Percentiles rank a stretch among this genome's conserved stretches.
These are phyloP conservation scores for Aquatica leii DNA, from an alignment of 2,888 invertebrate genomes.

Conservation along the genomic window DNA sequence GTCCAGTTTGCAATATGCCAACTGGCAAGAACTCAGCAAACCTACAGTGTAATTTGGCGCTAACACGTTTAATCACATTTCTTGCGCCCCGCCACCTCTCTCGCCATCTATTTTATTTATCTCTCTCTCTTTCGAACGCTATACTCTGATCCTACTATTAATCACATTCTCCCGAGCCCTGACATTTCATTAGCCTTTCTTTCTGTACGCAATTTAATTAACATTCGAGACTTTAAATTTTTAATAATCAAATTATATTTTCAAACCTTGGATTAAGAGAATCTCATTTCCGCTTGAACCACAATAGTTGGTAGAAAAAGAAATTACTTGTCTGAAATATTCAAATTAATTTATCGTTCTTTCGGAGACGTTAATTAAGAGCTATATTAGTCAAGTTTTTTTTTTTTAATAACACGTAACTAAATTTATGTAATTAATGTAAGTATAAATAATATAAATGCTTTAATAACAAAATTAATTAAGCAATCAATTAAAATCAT, in stretches of 20 bases:
- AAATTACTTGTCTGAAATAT: slow-evolving; percentile 28
- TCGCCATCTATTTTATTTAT: slow-evolving; percentile 19
- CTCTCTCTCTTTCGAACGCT: slow-evolving; percentile 31
- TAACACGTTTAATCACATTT: slow-evolving; percentile 39
- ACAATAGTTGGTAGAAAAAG: slow-evolving; percentile 32
- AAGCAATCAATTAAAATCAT: slow-evolving; percentile 11
- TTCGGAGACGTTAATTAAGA: slow-evolving; percentile 25
- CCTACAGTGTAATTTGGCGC: slow-evolving; percentile 40
- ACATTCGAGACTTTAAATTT: slow-evolving; percentile 61
- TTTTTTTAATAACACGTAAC: slow-evolving; percentile 9
- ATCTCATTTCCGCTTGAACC: slow-evolving; percentile 33
- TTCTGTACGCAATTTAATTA: slow-evolving; percentile 62
- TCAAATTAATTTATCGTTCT: slow-evolving; percentile 28
- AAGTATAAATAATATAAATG: slow-evolving; percentile 6
- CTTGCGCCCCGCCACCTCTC: slow-evolving; percentile 32
- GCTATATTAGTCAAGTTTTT: slow-evolving; percentile 7
- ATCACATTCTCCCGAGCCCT: slow-evolving; percentile 60
- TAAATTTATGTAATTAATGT: slow-evolving; percentile 1
- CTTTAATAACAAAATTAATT: slow-evolving; percentile 12
- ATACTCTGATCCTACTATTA: slow-evolving; percentile 57
- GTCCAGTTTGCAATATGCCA: slow-evolving; percentile 27
- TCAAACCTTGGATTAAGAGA: slow-evolving; percentile 37
- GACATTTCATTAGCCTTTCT: slow-evolving; percentile 62
- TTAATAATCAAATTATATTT: slow-evolving; percentile 59
- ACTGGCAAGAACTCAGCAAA: slow-evolving; percentile 29